Percentiles rank a stretch among this genome's conserved stretches.
phyloP scores from a whole-genome alignment of 2,797 vertebrate species.

The Smutsia temminckii region DNA sequence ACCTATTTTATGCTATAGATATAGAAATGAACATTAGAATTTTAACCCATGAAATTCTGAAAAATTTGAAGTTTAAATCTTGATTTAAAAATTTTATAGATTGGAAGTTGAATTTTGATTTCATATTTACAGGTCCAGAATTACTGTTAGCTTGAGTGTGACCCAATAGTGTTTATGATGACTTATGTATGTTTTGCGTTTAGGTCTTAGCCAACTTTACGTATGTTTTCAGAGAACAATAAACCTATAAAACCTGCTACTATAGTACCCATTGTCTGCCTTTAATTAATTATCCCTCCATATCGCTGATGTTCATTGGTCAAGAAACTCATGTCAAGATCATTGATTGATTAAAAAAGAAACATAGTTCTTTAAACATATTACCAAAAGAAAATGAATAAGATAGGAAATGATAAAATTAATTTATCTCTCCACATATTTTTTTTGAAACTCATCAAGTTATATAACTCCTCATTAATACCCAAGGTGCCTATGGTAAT shows the following conservation, averaged over 20 bases:
- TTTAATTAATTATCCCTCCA: not conserved
- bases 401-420: not conserved
- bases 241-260: not conserved
- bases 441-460: not conserved
- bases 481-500: not conserved
- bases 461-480: not conserved
- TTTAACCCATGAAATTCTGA: not conserved
- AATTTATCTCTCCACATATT: not conserved
- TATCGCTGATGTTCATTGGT: not conserved
- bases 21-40: not conserved
- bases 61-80: slow-evolving; percentile 28
- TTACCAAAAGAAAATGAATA: not conserved
- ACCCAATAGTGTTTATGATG: not conserved
- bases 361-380: not conserved
- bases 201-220: not conserved
- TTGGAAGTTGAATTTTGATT: slow-evolving; percentile 7
- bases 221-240: not conserved
- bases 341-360: not conserved
- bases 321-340: not conserved
- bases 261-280: not conserved
- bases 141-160: not conserved
- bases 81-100: not conserved
- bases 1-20: not conserved
- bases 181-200: not conserved
- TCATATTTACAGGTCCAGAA: not conserved